Percentiles rank a stretch among this genome's conserved stretches.
Evolutionary conservation across 2,797 vertebrate species (phyloP).

Genomic region (Spea hammondii): DNA sequence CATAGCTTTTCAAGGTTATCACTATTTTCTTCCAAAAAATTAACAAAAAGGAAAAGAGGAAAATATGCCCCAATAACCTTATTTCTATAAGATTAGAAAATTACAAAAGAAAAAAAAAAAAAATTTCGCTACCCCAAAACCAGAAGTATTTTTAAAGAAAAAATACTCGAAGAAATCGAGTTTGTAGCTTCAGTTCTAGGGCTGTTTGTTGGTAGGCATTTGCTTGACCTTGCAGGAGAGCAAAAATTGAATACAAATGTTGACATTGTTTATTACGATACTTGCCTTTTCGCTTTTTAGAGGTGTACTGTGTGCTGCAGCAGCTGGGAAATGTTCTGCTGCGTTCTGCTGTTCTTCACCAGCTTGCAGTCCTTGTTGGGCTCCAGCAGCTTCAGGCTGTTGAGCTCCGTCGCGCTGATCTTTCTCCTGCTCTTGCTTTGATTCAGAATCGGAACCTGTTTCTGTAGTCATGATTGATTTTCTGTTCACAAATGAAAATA

Average conservation of each 20-base stretch:
- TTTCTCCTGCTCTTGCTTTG: conserved; percentile 75
- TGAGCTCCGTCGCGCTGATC: conserved; percentile 66
- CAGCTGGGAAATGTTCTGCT: conserved; percentile 72
- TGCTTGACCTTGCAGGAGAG: too few relatives aligned
- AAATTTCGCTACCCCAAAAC: neutral
- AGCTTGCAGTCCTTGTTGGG: conserved; percentile 56
- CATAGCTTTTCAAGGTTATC: too few relatives aligned
- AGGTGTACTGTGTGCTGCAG: conserved; percentile 80
- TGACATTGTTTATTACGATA: neutral
- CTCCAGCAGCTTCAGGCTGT: conserved; percentile 52
- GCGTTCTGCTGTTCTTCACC: conserved; percentile 59
- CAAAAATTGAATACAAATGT: too few relatives aligned
- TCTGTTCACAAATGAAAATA: conserved; percentile 64
- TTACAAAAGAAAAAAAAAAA: neutral
- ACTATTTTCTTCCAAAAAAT: too few relatives aligned
- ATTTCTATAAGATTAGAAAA: neutral
- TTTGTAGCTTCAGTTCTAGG: too few relatives aligned
- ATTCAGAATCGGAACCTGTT: conserved; percentile 85
- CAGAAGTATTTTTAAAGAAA: neutral
- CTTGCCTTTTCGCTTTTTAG: conserved; percentile 80
- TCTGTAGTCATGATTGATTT: conserved; percentile 93
- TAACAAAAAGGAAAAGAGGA: too few relatives aligned
- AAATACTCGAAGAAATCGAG: too few relatives aligned
- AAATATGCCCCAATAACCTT: too few relatives aligned
- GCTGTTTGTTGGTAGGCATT: too few relatives aligned